Evolutionary conservation across 2,888 invertebrate genomes (phyloP).

Genomic region (Leucophenga maculata): DNA sequence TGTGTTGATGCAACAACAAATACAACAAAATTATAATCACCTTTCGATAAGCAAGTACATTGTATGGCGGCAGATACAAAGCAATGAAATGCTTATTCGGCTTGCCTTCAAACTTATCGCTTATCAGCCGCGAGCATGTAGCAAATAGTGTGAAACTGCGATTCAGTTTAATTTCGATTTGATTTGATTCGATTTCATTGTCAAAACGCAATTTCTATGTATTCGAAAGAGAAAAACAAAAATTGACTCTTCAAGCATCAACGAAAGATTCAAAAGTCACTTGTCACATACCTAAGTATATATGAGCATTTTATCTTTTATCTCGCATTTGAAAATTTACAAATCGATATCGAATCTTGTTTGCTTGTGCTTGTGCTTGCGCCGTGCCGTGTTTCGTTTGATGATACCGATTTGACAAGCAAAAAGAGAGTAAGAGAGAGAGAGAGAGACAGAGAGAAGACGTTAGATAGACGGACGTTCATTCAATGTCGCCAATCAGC

Average conservation of each 20-base stretch:
- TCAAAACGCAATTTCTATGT: conserved; percentile 42
- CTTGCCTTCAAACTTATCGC: not conserved
- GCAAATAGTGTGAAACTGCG: conserved; percentile 20
- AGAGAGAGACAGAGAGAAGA: conserved; percentile 6
- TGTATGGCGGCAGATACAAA: conserved; percentile 54
- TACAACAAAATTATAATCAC: conserved; percentile 28
- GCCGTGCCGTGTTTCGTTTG: conserved; percentile 44
- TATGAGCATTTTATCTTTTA: conserved; percentile 55
- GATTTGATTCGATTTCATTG: conserved; percentile 53
- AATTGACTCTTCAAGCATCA: not conserved
- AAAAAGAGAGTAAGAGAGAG: too few species aligned
- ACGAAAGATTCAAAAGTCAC: conserved; percentile 45
- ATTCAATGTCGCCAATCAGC: conserved; percentile 1
- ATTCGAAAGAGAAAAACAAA: not conserved
- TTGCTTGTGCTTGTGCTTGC: conserved; percentile 30
- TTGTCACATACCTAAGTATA: conserved; percentile 11
- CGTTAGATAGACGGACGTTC: not conserved
- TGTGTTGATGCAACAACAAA: conserved; percentile 7
- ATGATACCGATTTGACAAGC: conserved; percentile 9
- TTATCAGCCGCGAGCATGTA: conserved; percentile 4
- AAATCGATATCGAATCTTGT: conserved; percentile 65
- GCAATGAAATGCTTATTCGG: conserved; percentile 2
- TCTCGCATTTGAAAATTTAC: conserved; percentile 59
- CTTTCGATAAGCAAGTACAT: conserved; percentile 52
- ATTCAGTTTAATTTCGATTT: conserved; percentile 12